Percentiles rank a stretch among this genome's conserved stretches.
These are phyloP conservation scores for Momotus momota DNA, from an alignment of 2,797 vertebrate species.

Conservation along the genomic window DNA sequence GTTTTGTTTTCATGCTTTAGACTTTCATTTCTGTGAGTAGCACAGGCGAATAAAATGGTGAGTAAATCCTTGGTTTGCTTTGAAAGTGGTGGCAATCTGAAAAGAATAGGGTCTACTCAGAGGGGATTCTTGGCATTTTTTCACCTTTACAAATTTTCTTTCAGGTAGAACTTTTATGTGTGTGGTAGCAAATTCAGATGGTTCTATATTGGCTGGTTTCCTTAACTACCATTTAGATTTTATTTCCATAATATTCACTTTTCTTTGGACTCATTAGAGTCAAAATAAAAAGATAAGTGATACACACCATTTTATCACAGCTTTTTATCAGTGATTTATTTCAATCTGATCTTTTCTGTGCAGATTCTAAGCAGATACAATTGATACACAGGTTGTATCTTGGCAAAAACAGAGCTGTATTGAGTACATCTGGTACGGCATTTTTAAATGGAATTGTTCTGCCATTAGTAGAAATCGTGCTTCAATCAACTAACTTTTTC, in stretches of 20 bases:
- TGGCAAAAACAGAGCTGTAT: background rate
- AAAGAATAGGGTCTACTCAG: fast-evolving
- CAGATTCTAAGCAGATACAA: background rate
- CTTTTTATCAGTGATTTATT: background rate
- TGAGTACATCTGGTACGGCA: background rate
- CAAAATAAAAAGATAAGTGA: conserved; percentile 11
- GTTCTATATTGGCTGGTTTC: conserved; percentile 11
- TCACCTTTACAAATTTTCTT: background rate
- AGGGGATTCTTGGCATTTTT: background rate
- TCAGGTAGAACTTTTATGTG: background rate
- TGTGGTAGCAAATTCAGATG: conserved; percentile 37
- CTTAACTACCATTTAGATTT: background rate
- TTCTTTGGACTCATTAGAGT: too few species aligned
- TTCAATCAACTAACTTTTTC: background rate
- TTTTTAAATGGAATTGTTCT: conserved; percentile 12
- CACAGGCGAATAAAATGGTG: background rate
- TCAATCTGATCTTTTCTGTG: background rate
- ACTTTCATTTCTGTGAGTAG: background rate
- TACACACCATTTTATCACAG: background rate
- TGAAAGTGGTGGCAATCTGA: background rate
- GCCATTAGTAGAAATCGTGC: background rate
- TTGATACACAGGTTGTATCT: background rate
- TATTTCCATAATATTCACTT: conserved; percentile 18
- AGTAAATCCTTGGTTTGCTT: background rate
- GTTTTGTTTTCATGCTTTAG: background rate